Percentiles rank a stretch among this genome's conserved stretches.
phyloP scores from a whole-genome alignment of 2,797 vertebrate species.

The Cynopterus sphinx region DNA sequence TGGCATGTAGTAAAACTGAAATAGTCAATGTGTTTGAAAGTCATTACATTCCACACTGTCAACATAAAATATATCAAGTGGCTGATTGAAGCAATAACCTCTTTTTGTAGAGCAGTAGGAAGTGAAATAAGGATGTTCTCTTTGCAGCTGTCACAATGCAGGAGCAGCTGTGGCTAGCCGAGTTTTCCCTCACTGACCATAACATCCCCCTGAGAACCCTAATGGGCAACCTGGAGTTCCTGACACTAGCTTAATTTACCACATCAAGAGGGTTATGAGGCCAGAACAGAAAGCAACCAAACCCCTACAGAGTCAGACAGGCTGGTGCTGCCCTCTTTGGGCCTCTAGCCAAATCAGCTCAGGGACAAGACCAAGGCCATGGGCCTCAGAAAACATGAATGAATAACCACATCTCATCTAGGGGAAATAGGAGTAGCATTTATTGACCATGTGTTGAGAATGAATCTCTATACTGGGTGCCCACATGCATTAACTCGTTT shows the following conservation, averaged over 20 bases:
- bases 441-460: not conserved
- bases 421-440: not conserved
- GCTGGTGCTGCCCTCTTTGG: conserved; percentile 39
- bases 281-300: not conserved
- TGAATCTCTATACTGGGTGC: not conserved
- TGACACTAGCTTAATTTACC: not conserved
- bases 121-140: not conserved
- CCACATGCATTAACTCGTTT: not conserved
- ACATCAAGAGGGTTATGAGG: not conserved
- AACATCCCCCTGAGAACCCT: not conserved
- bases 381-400: not conserved
- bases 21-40: conserved; percentile 12
- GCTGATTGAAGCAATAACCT: not conserved
- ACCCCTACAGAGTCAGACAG: not conserved
- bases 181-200: not conserved
- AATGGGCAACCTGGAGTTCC: not conserved
- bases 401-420: not conserved
- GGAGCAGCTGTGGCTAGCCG: not conserved
- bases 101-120: not conserved
- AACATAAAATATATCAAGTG: conserved; percentile 25
- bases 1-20: not conserved
- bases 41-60: not conserved
- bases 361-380: not conserved
- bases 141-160: not conserved
- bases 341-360: conserved; percentile 33